Evolutionary conservation across 1,140 invertebrate genomes (phyloP).

Genomic region (Thaumetopoea pityocampa): DNA sequence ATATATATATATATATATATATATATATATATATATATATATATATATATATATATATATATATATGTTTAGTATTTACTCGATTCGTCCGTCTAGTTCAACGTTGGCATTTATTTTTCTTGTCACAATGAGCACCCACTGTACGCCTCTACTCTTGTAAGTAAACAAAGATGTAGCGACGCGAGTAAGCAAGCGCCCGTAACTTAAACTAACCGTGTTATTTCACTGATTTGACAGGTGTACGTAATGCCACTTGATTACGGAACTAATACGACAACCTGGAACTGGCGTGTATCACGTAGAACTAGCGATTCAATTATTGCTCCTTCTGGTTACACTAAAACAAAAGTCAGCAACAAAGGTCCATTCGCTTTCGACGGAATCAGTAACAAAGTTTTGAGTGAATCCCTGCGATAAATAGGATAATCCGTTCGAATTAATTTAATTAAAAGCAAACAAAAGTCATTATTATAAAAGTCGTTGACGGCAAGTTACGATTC

Average conservation of each 20-base stretch:
- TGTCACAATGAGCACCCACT: conserved; percentile 43
- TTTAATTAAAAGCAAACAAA: conserved; percentile 62
- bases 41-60: too few relatives aligned
- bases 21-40: too few relatives aligned
- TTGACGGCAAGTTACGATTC: conserved; percentile 20
- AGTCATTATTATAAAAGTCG: conserved; percentile 49
- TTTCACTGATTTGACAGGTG: conserved; percentile 42
- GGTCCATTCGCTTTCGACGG: conserved; percentile 29
- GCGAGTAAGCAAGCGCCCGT: conserved; percentile 48
- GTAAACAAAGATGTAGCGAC: conserved; percentile 57
- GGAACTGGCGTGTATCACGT: conserved; percentile 19
- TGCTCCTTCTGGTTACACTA: conserved; percentile 8
- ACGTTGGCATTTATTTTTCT: conserved; percentile 62
- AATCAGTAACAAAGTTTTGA: conserved; percentile 39
- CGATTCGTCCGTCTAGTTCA: conserved; percentile 62
- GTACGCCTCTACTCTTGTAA: conserved; percentile 29
- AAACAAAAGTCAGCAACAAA: conserved; percentile 21
- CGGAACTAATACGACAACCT: conserved; percentile 21
- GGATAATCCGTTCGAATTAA: conserved; percentile 55
- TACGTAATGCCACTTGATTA: conserved; percentile 37
- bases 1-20: too few relatives aligned
- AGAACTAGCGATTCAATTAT: conserved; percentile 27
- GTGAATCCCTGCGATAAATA: conserved; percentile 47
- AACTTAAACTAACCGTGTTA: conserved; percentile 46
- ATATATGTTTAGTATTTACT: too few relatives aligned